A percentile compares a stretch with the other conserved stretches of the same genome.
Conservation (phyloP, 2,113 vertebrate species). For the Ptychochromis oligacanthus region DNA sequence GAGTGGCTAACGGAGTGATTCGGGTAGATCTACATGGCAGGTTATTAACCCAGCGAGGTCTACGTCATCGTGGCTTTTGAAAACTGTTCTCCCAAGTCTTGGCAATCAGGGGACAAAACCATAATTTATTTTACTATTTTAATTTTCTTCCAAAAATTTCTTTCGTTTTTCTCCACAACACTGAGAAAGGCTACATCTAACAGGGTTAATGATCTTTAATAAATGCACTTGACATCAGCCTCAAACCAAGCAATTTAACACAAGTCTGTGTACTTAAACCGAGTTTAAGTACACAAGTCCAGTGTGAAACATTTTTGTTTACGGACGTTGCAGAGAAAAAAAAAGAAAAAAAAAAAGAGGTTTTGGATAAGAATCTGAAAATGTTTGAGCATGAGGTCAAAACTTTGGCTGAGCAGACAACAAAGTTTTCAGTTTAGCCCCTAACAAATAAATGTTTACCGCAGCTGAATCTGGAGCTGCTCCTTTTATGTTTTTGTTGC, state of each 20-base stretch:
- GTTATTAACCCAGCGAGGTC: not conserved
- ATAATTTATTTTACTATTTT: too few species aligned
- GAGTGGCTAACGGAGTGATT: not conserved
- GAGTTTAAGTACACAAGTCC: not conserved
- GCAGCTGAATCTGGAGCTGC: not conserved
- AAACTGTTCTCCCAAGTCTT: not conserved
- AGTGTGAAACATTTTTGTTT: too few species aligned
- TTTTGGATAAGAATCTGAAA: conserved; percentile 1
- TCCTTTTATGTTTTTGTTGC: not conserved
- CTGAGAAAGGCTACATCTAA: not conserved
- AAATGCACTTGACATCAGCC: too few species aligned
- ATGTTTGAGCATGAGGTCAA: not conserved
- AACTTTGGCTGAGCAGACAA: not conserved
- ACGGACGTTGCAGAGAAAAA: not conserved
- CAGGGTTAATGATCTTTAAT: not conserved
- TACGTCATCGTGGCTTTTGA: not conserved
- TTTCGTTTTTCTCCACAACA: too few species aligned
- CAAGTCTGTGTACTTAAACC: too few species aligned
- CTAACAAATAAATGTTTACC: not conserved
- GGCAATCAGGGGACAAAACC: too few species aligned
- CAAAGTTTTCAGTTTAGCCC: not conserved
- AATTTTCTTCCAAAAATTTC: too few species aligned
- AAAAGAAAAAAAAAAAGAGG: not conserved
- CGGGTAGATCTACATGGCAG: not conserved
- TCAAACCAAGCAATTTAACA: too few species aligned